Percentiles rank a stretch among this genome's conserved stretches.
Evolutionary conservation across 1,140 invertebrate genomes (phyloP).

Genomic region (Rhopalosiphum maidis): DNA sequence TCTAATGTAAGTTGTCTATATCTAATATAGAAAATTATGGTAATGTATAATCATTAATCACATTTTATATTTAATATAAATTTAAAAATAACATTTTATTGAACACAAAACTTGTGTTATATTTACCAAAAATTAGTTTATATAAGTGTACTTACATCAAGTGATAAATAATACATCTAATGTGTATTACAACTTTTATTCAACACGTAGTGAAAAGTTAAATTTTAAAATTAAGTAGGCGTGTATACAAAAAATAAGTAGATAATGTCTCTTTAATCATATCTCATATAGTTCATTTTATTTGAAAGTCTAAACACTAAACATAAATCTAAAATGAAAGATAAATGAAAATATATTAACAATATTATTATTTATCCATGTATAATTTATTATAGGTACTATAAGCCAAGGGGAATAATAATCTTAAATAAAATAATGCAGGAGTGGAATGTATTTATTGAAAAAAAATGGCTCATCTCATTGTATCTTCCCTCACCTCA

Average conservation of each 20-base stretch:
- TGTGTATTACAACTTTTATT: background rate
- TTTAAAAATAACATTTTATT: background rate
- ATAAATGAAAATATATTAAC: background rate
- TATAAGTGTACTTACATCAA: background rate
- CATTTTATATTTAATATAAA: background rate
- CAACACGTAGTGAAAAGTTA: background rate
- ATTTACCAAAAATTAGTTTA: background rate
- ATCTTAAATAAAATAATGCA: background rate
- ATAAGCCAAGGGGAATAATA: background rate
- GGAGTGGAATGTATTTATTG: background rate
- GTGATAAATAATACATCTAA: background rate
- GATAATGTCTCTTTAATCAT: background rate
- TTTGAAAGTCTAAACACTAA: no score
- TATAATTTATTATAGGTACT: background rate
- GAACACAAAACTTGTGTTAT: background rate
- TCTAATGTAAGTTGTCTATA: background rate
- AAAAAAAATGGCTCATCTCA: background rate
- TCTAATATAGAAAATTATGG: background rate
- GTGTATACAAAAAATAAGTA: background rate
- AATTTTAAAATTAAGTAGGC: background rate
- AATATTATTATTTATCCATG: background rate
- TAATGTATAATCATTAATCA: background rate
- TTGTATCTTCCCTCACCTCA: background rate
- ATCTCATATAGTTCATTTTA: background rate
- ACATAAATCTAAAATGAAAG: background rate